Evolutionary conservation across 2,113 vertebrate species (phyloP), one percentile per base, ranked within the genome.

Genomic region (Ciconia stormi): DNA sequence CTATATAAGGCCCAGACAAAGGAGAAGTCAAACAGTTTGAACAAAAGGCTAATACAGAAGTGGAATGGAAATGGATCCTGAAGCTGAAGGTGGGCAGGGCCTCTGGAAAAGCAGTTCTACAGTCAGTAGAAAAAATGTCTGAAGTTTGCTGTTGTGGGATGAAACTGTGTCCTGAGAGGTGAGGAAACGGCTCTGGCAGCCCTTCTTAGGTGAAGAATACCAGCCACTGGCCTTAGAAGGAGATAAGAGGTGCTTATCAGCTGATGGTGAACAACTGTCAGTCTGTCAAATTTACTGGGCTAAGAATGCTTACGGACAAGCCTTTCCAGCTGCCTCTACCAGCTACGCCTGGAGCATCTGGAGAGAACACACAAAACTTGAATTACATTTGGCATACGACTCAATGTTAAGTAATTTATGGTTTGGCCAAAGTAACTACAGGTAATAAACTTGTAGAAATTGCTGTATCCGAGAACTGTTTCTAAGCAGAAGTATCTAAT

Each of bases 391-490:
- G 47, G 36, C 46, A 52, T 59, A 46, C 65, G 42, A 70, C 55
- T 74, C 78, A 36, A 27, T n/a, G 25, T 36, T 36, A 72, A 91
- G 73, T 82, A 66, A 97, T 67, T 83, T 91, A 89, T 23, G 26
- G 42, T 55, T 85, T 86, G 89, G 87, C n/a, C 38, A 63, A 73
- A 83, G 72, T 82, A 84, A 85, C 71, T 61, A 34, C 69, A 92
- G 70, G 82, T 88, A 93, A 65, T 85, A 93, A 85, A 82, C 69
- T 72, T 74, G 66, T 8, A 87, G 72, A 62, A 94, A 95, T 58
- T 67, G 84, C 90, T 46, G 22, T 67, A 65, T 44, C 32, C 50
- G 71, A 90, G 61, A 88, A 87, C 53, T n/a, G 22, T 69, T 87
- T 93, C 84, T 81, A 87, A 47, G 58, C 65, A 76, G 71, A 90